These are phyloP conservation scores for western clawed frog (Xenopus tropicalis) DNA, from an alignment of 2,113 vertebrate genomes.

Conservation along the genomic window DNA sequence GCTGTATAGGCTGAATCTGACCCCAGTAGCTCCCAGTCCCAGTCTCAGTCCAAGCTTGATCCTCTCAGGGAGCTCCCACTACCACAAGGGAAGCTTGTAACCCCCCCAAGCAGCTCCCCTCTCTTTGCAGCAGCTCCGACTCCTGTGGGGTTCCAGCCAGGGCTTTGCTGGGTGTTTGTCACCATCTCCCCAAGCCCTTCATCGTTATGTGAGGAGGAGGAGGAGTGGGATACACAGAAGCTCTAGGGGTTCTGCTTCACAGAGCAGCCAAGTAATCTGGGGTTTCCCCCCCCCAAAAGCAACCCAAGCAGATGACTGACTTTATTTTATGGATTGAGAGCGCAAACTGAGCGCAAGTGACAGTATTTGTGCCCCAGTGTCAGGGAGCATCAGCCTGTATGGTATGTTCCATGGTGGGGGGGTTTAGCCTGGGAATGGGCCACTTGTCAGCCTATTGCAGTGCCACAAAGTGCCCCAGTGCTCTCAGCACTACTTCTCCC, in stretches of 20 bases:
- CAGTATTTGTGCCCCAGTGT: background rate
- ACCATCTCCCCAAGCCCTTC: conserved; percentile 40
- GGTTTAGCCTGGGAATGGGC: background rate
- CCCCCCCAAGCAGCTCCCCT: too few relatives aligned
- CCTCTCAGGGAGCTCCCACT: too few relatives aligned
- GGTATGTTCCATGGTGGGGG: too few relatives aligned
- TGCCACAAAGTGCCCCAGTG: conserved; percentile 2
- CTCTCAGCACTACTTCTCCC: conserved; percentile 7
- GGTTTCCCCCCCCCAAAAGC: conserved; percentile 30
- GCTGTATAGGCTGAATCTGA: too few relatives aligned
- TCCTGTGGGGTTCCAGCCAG: too few relatives aligned
- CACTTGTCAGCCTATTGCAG: conserved; percentile 23
- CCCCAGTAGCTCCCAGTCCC: too few relatives aligned
- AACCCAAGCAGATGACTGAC: conserved; percentile 23
- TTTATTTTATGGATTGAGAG: conserved; percentile 46
- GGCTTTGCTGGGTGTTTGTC: conserved; percentile 38
- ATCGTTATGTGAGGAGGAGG: conserved; percentile 32
- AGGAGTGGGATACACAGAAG: conserved; percentile 1
- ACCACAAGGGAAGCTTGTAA: too few relatives aligned
- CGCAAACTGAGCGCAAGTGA: conserved; percentile 56
- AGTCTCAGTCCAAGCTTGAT: too few relatives aligned
- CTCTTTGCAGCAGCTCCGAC: too few relatives aligned
- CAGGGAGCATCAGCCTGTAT: background rate
- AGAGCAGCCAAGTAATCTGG: conserved; percentile 4
- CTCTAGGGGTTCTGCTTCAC: conserved; percentile 31